These are phyloP conservation scores for Heteronetta atricapilla DNA, from an alignment of 2,113 vertebrate genomes.

Conservation along the genomic window DNA sequence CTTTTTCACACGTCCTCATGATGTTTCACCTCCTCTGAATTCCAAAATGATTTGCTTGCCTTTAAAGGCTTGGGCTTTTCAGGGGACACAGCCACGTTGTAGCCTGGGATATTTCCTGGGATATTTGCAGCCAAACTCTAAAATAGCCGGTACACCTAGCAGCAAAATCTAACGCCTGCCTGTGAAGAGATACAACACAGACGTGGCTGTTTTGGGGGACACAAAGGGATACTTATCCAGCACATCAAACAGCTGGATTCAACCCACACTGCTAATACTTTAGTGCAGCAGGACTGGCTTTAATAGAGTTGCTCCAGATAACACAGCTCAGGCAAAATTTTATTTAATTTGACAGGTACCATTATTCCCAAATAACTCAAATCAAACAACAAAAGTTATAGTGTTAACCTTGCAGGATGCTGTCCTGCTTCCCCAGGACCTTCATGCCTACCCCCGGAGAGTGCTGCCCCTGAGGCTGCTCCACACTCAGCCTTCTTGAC, in stretches of 20 bases:
- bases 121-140: background rate
- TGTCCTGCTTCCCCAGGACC: background rate
- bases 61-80: background rate
- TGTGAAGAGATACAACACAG: background rate
- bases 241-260: background rate
- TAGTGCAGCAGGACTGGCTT: background rate
- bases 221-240: background rate
- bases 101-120: background rate
- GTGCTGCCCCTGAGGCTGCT: background rate
- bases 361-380: background rate
- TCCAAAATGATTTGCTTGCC: accelerated
- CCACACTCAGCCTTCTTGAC: background rate
- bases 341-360: background rate
- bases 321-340: background rate
- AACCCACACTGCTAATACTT: background rate
- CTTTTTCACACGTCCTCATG: background rate
- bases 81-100: accelerated
- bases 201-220: background rate
- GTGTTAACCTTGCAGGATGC: background rate
- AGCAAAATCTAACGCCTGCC: background rate
- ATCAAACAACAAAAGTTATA: background rate
- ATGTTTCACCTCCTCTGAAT: background rate
- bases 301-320: background rate
- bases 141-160: background rate
- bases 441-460: background rate